These are phyloP conservation scores for Dugesia japonica DNA, from an alignment of 2,888 invertebrate genomes.

Conservation along the genomic window DNA sequence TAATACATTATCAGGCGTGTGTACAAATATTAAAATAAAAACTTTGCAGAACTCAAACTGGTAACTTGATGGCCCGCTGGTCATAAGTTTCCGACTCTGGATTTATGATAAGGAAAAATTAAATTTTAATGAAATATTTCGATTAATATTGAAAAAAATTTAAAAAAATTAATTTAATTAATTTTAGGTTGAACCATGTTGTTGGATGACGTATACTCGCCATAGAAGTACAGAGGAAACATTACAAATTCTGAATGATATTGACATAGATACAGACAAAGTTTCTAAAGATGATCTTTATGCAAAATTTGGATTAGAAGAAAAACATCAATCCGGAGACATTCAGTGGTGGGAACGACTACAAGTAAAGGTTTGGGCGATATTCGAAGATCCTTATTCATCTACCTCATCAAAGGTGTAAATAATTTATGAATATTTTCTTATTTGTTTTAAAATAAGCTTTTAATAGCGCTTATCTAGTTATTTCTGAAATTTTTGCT, in stretches of 20 bases:
- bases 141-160: too few relatives aligned
- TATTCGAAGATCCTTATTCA: slow-evolving; percentile 97
- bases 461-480: too few relatives aligned
- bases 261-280: slow-evolving; percentile 86
- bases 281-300: slow-evolving; percentile 93
- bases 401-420: slow-evolving; percentile 82
- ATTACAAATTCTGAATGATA: slow-evolving; percentile 79
- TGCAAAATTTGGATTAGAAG: slow-evolving; percentile 66
- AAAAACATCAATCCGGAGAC: slow-evolving; percentile 49
- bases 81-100: too few relatives aligned
- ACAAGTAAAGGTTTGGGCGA: slow-evolving; percentile 92
- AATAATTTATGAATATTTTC: too few relatives aligned
- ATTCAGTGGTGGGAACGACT: slow-evolving; percentile 67
- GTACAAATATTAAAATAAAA: too few relatives aligned
- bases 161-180: background rate
- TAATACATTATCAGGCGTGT: too few relatives aligned
- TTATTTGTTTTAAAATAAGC: too few relatives aligned
- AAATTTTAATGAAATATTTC: too few relatives aligned
- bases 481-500: too few relatives aligned
- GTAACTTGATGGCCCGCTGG: too few relatives aligned
- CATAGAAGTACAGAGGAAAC: slow-evolving; percentile 90
- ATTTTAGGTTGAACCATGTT: slow-evolving; percentile 74
- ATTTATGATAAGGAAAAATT: too few relatives aligned
- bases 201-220: slow-evolving; percentile 94
- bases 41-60: too few relatives aligned